Evolutionary conservation across 2,888 invertebrate species (phyloP).

Genomic region (Yponomeuta plumbellus): DNA sequence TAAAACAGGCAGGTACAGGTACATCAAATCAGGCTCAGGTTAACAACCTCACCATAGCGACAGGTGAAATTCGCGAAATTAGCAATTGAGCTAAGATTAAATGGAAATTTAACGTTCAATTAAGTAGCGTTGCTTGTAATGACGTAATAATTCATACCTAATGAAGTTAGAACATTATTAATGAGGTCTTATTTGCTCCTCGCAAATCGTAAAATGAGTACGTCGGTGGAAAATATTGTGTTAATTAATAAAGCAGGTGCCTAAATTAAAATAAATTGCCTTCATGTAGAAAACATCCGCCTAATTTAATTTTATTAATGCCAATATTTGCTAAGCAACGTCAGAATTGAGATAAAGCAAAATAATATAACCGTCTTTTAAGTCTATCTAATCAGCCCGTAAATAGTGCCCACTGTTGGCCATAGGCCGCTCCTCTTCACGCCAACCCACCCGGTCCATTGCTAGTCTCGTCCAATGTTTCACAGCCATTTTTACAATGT

Average conservation of each 20-base stretch:
- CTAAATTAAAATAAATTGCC: neutral
- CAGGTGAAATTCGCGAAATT: neutral
- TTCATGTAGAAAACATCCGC: neutral
- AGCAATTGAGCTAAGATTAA: neutral
- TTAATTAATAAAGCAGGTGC: neutral
- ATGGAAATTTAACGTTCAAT: neutral
- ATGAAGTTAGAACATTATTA: conserved; percentile 5
- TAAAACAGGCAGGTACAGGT: neutral
- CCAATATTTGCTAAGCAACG: too few relatives aligned
- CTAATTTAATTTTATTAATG: neutral
- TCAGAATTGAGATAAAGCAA: too few relatives aligned
- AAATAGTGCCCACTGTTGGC: too few relatives aligned
- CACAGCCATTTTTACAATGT: too few relatives aligned
- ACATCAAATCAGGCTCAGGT: neutral
- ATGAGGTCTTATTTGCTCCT: conserved; percentile 3
- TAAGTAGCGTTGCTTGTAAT: conserved; percentile 7
- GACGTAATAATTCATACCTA: conserved; percentile 7
- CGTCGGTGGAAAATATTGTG: neutral
- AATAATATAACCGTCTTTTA: too few relatives aligned
- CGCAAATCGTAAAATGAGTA: neutral
- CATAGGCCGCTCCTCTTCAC: too few relatives aligned
- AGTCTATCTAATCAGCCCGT: too few relatives aligned
- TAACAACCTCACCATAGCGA: neutral
- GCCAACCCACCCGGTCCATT: too few relatives aligned
- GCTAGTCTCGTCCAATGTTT: too few relatives aligned